Conservation (phyloP, 1,140 invertebrate species). For the Drosophila ambigua region DNA sequence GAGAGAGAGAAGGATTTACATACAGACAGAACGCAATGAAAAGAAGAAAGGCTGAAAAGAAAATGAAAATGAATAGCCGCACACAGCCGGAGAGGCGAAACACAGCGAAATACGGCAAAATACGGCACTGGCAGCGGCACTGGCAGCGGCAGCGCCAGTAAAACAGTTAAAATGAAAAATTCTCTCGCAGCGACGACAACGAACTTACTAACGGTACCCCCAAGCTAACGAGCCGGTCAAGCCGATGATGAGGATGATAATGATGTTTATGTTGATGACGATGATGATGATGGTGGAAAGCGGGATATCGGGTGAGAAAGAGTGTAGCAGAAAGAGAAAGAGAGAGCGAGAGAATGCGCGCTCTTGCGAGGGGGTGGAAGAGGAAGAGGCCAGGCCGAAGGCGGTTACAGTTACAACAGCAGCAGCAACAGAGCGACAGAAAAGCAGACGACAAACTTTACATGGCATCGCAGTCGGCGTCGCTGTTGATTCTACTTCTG, state of each 20-base stretch:
- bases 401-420: slow-evolving; percentile 61
- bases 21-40: slow-evolving; percentile 47
- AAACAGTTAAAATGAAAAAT: slow-evolving; percentile 63
- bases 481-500: slow-evolving; percentile 26
- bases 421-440: slow-evolving; percentile 45
- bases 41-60: slow-evolving; percentile 67
- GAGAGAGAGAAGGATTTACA: slow-evolving; percentile 37
- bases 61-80: slow-evolving; percentile 76
- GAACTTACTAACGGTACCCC: slow-evolving; percentile 77
- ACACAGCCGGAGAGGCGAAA: slow-evolving; percentile 2
- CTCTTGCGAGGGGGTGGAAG: slow-evolving; percentile 7
- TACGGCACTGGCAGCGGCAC: no score
- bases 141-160: neutral
- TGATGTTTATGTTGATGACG: neutral
- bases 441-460: slow-evolving; percentile 78
- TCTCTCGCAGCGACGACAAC: slow-evolving; percentile 73
- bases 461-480: slow-evolving; percentile 49
- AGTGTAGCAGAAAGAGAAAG: slow-evolving; percentile 26
- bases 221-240: slow-evolving; percentile 76
- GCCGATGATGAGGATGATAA: slow-evolving; percentile 35
- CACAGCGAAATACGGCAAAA: slow-evolving; percentile 1
- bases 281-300: no score
- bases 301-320: neutral
- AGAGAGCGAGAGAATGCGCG: neutral
- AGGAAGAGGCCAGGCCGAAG: slow-evolving; percentile 34